Percentiles rank a stretch among this genome's conserved stretches.
Evolutionary conservation across 2,113 vertebrate genomes (phyloP).

Genomic region (Girardinichthys multiradiatus): DNA sequence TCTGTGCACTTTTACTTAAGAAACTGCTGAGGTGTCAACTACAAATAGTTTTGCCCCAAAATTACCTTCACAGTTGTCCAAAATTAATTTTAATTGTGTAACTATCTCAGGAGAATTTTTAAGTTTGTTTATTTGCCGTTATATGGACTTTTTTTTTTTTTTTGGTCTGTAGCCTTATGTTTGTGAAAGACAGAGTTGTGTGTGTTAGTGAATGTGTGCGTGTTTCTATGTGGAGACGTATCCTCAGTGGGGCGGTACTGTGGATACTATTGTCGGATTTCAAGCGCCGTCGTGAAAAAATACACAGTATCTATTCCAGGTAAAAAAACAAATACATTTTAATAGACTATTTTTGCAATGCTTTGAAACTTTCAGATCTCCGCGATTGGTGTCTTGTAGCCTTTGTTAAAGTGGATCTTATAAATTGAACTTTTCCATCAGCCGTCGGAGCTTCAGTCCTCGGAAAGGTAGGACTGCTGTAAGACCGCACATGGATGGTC

Average conservation of each 20-base stretch:
- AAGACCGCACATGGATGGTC: slow-evolving; percentile 24
- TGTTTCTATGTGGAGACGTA: slow-evolving; percentile 26
- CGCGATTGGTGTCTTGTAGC: background rate
- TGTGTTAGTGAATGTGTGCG: no score
- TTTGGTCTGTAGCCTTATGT: no score
- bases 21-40: no score
- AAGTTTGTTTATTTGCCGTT: no score
- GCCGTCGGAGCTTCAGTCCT: background rate
- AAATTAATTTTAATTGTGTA: no score
- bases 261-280: slow-evolving; percentile 9
- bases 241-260: slow-evolving; percentile 13
- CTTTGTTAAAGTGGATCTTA: background rate
- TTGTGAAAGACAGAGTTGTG: no score
- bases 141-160: no score
- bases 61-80: no score
- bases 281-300: background rate
- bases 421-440: background rate
- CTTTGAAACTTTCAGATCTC: background rate
- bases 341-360: background rate
- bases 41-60: no score
- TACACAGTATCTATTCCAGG: background rate
- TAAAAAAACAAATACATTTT: background rate
- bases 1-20: no score
- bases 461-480: background rate
- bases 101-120: no score